A percentile compares a stretch with the other conserved stretches of the same genome.
phyloP scores from a whole-genome alignment of 2,797 vertebrate genomes.

The Parotocinclus haroldoi region DNA sequence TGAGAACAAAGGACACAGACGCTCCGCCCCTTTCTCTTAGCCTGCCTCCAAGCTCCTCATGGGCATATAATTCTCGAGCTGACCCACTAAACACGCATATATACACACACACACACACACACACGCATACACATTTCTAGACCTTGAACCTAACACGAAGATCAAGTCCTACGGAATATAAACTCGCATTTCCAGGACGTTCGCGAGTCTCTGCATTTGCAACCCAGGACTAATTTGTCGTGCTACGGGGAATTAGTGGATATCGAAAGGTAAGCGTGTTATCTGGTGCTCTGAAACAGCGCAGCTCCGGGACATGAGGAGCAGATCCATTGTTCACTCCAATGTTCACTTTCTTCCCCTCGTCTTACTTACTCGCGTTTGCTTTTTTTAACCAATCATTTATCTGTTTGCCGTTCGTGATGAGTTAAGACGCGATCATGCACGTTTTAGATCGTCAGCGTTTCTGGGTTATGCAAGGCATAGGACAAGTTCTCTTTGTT shows the following conservation, averaged over 20 bases:
- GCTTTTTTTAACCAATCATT: background rate
- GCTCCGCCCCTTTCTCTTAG: slow-evolving; percentile 65
- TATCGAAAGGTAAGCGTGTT: slow-evolving; percentile 54
- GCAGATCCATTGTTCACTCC: slow-evolving; percentile 71
- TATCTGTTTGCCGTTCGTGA: background rate
- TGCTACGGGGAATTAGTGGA: slow-evolving; percentile 31
- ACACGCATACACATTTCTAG: slow-evolving; percentile 51
- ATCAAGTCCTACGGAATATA: slow-evolving; percentile 66
- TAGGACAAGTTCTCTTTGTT: slow-evolving; percentile 15
- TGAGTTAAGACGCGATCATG: background rate
- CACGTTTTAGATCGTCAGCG: background rate
- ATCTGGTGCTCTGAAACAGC: slow-evolving; percentile 12
- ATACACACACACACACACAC: slow-evolving; percentile 56
- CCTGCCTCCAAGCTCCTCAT: slow-evolving; percentile 70
- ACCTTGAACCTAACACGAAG: slow-evolving; percentile 58
- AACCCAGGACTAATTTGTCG: slow-evolving; percentile 37
- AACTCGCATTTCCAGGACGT: slow-evolving; percentile 57
- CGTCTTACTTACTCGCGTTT: background rate
- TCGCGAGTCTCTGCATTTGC: slow-evolving; percentile 32
- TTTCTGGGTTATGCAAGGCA: background rate
- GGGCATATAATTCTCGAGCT: slow-evolving; percentile 79
- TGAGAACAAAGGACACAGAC: slow-evolving; percentile 72
- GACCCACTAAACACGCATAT: slow-evolving; percentile 74
- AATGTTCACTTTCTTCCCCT: slow-evolving; percentile 38
- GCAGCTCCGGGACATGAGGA: slow-evolving; percentile 48